Evolutionary conservation across 2,797 vertebrate genomes (phyloP), one percentile per base, ranked within the genome.

Genomic region (Anguilla marmorata): DNA sequence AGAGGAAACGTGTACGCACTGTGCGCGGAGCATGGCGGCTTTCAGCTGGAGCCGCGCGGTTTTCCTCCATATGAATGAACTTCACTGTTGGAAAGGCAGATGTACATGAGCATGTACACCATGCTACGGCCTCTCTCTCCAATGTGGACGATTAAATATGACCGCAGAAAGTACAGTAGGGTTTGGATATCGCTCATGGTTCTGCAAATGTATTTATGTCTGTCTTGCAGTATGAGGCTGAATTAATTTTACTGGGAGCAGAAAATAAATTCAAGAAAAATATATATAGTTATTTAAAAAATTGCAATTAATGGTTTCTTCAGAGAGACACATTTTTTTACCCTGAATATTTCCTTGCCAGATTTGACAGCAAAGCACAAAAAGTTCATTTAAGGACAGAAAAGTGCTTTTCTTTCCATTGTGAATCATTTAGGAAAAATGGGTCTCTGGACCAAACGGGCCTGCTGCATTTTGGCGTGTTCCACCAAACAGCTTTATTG

Each of bases 381-480:
- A 90, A 93, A 96, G 97, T 98, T 98, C 97, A 98, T 96, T 94
- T 94, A 92, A 96, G 97, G 97, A 98, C 97, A 97, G 94, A 94
- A 95, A 95, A 95, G 93, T 93, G 94, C 93, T 96, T 96, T 96
- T 91, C 95, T 97, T 97, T 97, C 95, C 96, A 93, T 80, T 95
- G 95, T 97, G 96, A 97, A 97, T 97, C 96, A 97, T 94, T 96
- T 95, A 88, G 90, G 94, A 96, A 96, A 97, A 97, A 97, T 97
- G 96, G 96, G 96, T 94, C 96, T 95, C 95, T 97, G 96, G 93
- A 95, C 95, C 94, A 94, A 96, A 96, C 96, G 96, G 95, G 95
- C 94, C 95, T 63, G 60, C 95, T 94, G 95, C 95, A 97, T 97
- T 97, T 97, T 98, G 97, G 97, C 97, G 93, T 94, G 95, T 95